phyloP scores from a whole-genome alignment of 2,888 invertebrate genomes.

The Rhagium mordax region DNA sequence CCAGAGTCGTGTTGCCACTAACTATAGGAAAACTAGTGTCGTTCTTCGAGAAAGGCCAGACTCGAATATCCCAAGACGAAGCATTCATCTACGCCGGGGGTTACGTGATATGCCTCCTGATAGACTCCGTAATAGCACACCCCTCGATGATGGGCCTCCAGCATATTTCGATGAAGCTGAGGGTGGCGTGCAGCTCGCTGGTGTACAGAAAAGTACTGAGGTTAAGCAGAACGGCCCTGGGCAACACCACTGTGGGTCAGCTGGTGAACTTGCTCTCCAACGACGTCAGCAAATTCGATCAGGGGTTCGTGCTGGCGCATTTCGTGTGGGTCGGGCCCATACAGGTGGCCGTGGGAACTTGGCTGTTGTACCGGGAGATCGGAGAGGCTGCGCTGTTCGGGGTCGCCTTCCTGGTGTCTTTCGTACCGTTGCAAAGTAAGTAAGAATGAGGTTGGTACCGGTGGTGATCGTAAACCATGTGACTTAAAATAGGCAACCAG shows the following conservation, averaged over 20 bases:
- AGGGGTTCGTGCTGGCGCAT: conserved; percentile 90
- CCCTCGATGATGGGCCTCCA: conserved; percentile 91
- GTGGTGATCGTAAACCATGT: too few species aligned
- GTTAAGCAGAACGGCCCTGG: conserved; percentile 71
- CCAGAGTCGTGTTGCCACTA: conserved; percentile 66
- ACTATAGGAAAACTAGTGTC: conserved; percentile 78
- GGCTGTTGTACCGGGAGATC: conserved; percentile 71
- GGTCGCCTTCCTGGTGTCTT: conserved; percentile 67
- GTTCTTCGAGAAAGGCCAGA: conserved; percentile 72
- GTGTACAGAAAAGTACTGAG: conserved; percentile 74
- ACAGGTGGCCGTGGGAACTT: conserved; percentile 75
- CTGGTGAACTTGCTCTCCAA: conserved; percentile 75
- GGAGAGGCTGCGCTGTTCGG: conserved; percentile 69
- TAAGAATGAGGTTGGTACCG: too few species aligned
- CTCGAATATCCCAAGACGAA: conserved; percentile 66
- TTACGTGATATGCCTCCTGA: conserved; percentile 71
- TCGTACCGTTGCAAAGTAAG: conserved; percentile 68
- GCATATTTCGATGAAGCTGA: conserved; percentile 88
- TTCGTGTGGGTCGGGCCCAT: conserved; percentile 83
- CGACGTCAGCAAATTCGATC: conserved; percentile 86
- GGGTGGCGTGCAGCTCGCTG: conserved; percentile 84
- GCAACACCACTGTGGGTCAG: conserved; percentile 74
- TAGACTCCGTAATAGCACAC: conserved; percentile 70
- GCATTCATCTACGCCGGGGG: conserved; percentile 85
- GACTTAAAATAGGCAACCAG: too few species aligned